Base-by-base conservation (phyloP, 2,797 vertebrate species). In the Remorina albescens region DNA sequence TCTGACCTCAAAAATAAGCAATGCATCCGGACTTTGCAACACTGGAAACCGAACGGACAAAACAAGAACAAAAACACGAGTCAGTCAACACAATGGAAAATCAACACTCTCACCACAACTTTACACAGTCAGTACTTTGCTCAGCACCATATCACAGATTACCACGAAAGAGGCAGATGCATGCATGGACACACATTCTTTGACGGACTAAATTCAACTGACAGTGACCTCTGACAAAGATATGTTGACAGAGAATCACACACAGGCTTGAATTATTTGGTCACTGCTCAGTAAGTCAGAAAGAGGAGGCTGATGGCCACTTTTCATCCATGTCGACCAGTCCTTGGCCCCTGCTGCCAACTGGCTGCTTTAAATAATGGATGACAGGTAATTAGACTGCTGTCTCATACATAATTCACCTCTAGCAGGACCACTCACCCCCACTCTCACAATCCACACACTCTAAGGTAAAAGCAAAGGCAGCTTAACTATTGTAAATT, bases 301-400 rank as follows among this genome's bases (percentile, higher is more conserved):
- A n/a, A 51, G 59, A 54, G 55, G 4, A 41, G 36, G 18, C 41
- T 19, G 37, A 50, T 64, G 72, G 78, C 76, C 67, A 64, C 60
- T 73, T 62, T 74, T 66, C 42, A 51, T 78, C 61, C 50, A 50
- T 26, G 39, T 58, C 26, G 71, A 59, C 79, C 74, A 67, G 78
- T 78, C 80, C 78, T 67, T 47, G 69, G 60, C 39, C 81, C 74
- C 86, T 73, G 64, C 84, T 85, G 75, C 78, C 83, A 86, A 78
- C 80, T 72, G 74, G 86, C 81, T 80, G 74, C 72, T 87, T 86
- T 95, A 86, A 93, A 93, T 93, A 94, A 92, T 93, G 87, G 77
- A 93, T 92, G 80, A 82, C 83, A 91, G 82, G 83, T 92, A 92
- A 93, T 92, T 91, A 86, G 74, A 86, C 83, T 83, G 87, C 80